Conservation (phyloP, 2,113 vertebrate genomes). For the Mus musculus region DNA sequence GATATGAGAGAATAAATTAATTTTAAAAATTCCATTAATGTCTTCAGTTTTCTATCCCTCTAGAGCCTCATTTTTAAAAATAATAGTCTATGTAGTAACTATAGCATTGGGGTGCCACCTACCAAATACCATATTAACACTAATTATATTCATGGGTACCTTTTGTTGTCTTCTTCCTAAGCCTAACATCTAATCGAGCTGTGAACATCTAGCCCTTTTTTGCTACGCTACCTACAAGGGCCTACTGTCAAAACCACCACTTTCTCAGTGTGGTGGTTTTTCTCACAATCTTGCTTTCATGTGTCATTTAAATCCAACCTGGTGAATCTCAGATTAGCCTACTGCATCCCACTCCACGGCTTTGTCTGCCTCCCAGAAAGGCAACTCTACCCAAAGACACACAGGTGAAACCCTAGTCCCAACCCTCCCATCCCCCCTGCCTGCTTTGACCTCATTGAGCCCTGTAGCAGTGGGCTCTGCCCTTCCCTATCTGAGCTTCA, state of each 20-base stretch:
- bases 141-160: constrained; percentile 39
- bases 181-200: constrained; percentile 25
- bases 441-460: too few species aligned
- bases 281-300: constrained; percentile 15
- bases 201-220: constrained; percentile 19
- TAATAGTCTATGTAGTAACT: constrained; percentile 43
- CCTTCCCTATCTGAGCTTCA: too few species aligned
- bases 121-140: constrained; percentile 42
- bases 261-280: neutral
- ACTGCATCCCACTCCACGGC: too few species aligned
- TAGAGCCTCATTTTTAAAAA: constrained; percentile 45
- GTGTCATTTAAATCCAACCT: neutral
- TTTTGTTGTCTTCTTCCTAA: neutral
- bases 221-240: constrained; percentile 19
- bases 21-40: neutral
- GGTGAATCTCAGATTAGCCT: neutral
- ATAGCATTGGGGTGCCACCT: constrained; percentile 17
- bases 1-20: neutral
- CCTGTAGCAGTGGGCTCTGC: too few species aligned
- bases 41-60: constrained; percentile 9
- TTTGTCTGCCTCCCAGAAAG: too few species aligned
- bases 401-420: too few species aligned
- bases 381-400: too few species aligned
- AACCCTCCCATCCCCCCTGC: too few species aligned
- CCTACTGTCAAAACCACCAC: neutral